Percentiles rank a stretch among this genome's conserved stretches.
Evolutionary conservation across 2,113 vertebrate species (phyloP).

Genomic region (Sigmodon hispidus): DNA sequence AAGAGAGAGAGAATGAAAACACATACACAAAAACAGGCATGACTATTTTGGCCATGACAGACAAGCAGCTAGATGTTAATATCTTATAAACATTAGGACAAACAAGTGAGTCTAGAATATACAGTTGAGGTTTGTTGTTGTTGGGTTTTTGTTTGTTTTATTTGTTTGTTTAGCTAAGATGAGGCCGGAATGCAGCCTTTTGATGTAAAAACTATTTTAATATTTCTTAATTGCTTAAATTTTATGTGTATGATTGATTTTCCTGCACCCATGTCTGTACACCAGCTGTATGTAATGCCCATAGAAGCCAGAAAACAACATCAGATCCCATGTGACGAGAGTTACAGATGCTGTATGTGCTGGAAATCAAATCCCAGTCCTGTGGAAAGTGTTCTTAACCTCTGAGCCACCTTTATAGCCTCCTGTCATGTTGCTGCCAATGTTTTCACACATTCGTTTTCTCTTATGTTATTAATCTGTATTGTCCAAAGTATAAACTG

Average conservation of each 20-base stretch:
- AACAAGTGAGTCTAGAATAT: background rate
- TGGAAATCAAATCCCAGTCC: background rate
- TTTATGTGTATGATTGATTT: background rate
- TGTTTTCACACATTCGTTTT: background rate
- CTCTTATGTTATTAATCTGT: background rate
- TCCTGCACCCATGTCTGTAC: background rate
- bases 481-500: background rate
- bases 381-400: background rate
- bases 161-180: background rate
- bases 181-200: background rate
- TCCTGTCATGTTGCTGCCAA: too few species aligned
- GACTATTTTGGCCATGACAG: background rate
- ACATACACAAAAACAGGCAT: background rate
- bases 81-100: background rate
- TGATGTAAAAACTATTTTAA: constrained; percentile 1
- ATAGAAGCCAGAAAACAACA: background rate
- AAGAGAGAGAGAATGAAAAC: background rate
- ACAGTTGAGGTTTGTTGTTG: too few species aligned
- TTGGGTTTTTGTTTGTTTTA: background rate
- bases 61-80: background rate
- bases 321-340: background rate
- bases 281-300: background rate
- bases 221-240: constrained; percentile 40
- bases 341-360: background rate
- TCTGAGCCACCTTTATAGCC: background rate